Base-by-base conservation (phyloP, 2,113 vertebrate genomes). In the Bolborhynchus lineola region DNA sequence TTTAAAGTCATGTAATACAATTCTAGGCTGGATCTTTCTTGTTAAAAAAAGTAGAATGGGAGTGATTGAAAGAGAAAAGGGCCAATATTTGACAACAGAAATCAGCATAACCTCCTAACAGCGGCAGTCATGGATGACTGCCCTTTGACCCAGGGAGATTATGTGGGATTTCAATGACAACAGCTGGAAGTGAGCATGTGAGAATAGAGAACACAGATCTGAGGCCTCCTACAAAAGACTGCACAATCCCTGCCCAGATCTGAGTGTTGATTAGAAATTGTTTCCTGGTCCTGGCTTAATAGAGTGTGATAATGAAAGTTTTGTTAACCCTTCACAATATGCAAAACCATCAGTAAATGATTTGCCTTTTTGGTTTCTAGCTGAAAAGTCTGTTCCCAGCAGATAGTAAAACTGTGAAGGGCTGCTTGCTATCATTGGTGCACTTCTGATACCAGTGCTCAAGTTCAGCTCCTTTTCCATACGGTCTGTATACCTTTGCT, bases 111-210 rank as follows among this genome's bases (percentile, higher is more conserved):
- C 98, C 98, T 98, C 98, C 98, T 98, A 98, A 98, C 97, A 98
- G 98, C 92, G 52, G 97, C 97, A 97, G 98, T 98, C 98, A 98
- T 98, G 98, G 98, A 98, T 98, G 98, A 98, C 98, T 98, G 98
- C 98, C 98, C 98, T 98, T 97, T 98, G 97, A 98, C 98, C 98
- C 90, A 49, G 89, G 97, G 98, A 98, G 98, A 98, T 98, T 98
- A 98, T 98, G 98, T 98, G 95, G 98, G 98, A 98, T 98, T 98
- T 98, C 98, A 98, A 98, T 98, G 96, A 98, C 98, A 98, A 98
- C 98, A 98, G 98, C 98, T 98, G 98, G 98, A 98, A 98, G 97
- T 97, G 98, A 98, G 97, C 95, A 97, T 97, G 97, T 97, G 96
- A 98, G 98, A 98, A 98, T 97, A 96, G 98, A 95, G 97, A 97